These are phyloP conservation scores for Drosophila insularis DNA, from an alignment of 1,140 invertebrate species.

Conservation along the genomic window DNA sequence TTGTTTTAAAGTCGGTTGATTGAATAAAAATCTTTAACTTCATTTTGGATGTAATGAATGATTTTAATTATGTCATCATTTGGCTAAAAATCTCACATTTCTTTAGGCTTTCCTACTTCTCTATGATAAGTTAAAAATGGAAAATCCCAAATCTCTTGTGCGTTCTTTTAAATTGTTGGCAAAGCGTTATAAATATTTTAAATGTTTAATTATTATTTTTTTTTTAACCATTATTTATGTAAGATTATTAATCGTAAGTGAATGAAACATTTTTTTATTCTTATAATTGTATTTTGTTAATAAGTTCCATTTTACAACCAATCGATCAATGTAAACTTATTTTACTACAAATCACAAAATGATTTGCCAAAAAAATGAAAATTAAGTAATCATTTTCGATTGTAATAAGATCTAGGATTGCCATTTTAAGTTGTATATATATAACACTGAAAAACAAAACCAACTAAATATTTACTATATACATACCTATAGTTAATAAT, in stretches of 20 bases:
- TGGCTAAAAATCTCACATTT: background rate
- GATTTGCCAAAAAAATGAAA: background rate
- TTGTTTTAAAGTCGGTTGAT: no score
- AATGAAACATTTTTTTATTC: background rate
- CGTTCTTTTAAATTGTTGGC: background rate
- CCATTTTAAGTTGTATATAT: constrained; percentile 63
- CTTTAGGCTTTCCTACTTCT: background rate
- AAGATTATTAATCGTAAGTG: background rate
- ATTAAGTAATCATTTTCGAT: background rate
- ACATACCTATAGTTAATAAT: background rate
- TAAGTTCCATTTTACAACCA: background rate
- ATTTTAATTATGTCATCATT: background rate
- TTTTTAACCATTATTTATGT: background rate
- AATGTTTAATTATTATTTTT: background rate
- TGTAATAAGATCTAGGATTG: constrained; percentile 34
- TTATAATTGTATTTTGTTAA: background rate
- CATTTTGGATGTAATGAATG: background rate
- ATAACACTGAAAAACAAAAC: background rate
- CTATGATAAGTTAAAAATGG: background rate
- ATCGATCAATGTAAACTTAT: background rate
- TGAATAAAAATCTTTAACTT: no score
- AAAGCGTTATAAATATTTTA: background rate
- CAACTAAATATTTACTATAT: background rate
- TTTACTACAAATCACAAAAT: background rate
- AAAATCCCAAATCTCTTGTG: background rate